Evolutionary conservation across 1,140 invertebrate genomes (phyloP).

Genomic region (Bombus haemorrhoidalis): DNA sequence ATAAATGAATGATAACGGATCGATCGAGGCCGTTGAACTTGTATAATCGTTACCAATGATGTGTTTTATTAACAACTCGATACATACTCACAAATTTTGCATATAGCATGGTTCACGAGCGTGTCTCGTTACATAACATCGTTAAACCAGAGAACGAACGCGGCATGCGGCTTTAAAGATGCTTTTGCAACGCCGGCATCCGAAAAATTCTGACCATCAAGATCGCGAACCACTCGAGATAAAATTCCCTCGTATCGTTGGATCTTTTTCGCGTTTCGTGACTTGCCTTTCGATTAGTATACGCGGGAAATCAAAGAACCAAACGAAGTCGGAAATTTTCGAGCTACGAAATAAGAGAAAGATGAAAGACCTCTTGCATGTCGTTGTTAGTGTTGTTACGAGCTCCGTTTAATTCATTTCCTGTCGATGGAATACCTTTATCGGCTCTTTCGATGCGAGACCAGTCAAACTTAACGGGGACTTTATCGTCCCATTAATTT

Average conservation of each 20-base stretch:
- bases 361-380: too few species aligned
- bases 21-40: not conserved
- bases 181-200: conserved; percentile 11
- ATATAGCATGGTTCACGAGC: not conserved
- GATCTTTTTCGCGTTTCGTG: conserved; percentile 9
- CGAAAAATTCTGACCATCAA: conserved; percentile 22
- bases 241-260: conserved; percentile 14
- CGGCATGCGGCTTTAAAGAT: not conserved
- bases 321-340: not conserved
- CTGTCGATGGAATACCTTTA: conserved; percentile 44
- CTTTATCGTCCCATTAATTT: conserved; percentile 61
- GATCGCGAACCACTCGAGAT: not conserved
- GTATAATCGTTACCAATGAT: conserved; percentile 24
- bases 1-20: conserved; percentile 10
- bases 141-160: not conserved
- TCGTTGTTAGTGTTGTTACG: not conserved
- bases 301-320: not conserved
- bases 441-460: conserved; percentile 23
- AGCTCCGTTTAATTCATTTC: conserved; percentile 18
- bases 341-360: not conserved
- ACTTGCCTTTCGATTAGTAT: conserved; percentile 13
- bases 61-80: conserved; percentile 23
- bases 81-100: not conserved
- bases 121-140: conserved; percentile 26
- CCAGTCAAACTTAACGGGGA: conserved; percentile 50